These are phyloP conservation scores for Homarus americanus DNA, from an alignment of 1,140 invertebrate genomes.

Conservation along the genomic window DNA sequence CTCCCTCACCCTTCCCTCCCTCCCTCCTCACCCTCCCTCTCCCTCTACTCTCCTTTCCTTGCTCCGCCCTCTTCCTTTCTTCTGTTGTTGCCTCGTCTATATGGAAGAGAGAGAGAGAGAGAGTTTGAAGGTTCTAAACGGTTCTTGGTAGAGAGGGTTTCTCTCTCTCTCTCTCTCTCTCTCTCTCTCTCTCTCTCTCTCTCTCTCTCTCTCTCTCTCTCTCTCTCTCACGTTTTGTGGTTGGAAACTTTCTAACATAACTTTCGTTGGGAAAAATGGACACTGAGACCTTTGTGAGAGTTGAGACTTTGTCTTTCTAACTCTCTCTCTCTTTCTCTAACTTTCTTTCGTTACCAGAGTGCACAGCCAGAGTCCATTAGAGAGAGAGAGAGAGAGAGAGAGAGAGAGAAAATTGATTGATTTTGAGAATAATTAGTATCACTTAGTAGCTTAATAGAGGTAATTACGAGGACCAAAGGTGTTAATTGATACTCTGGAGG, in stretches of 20 bases:
- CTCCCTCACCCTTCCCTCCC: not conserved
- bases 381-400: too few species aligned
- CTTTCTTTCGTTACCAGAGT: too few species aligned
- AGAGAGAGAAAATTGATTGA: too few species aligned
- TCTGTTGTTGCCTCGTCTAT: not conserved
- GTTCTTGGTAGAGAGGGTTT: too few species aligned
- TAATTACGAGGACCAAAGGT: too few species aligned
- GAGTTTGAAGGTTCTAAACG: too few species aligned
- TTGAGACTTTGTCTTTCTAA: slow-evolving; percentile 23
- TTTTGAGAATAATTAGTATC: too few species aligned
- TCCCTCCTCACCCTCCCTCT: slow-evolving; percentile 5
- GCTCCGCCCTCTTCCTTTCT: not conserved
- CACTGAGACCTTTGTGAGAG: too few species aligned
- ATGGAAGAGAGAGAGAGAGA: too few species aligned
- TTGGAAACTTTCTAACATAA: not conserved
- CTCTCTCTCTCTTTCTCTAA: slow-evolving; percentile 18
- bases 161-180: not conserved
- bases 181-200: not conserved
- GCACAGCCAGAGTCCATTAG: too few species aligned
- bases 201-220: not conserved
- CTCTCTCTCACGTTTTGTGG: not conserved
- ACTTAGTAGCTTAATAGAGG: too few species aligned
- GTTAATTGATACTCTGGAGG: too few species aligned
- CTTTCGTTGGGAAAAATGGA: not conserved
- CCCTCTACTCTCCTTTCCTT: not conserved